These are phyloP conservation scores for Pollenia labialis DNA, from an alignment of 2,888 invertebrate species.

Conservation along the genomic window DNA sequence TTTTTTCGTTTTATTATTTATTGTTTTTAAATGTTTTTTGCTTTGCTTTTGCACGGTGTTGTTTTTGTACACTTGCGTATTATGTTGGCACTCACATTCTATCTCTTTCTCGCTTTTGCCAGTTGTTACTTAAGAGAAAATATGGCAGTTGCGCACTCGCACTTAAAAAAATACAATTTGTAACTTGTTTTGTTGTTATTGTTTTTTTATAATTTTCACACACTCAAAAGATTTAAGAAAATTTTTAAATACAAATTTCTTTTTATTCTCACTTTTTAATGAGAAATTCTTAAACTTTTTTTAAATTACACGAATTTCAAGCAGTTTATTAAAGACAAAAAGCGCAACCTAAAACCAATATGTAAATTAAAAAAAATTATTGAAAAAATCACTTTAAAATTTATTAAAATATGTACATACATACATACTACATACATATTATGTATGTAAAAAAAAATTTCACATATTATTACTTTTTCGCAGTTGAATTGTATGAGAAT, in stretches of 20 bases:
- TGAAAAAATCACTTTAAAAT: conserved; percentile 17
- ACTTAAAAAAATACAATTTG: conserved; percentile 56
- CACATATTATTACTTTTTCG: conserved; percentile 3
- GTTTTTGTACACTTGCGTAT: conserved; percentile 47
- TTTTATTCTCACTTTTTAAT: conserved; percentile 55
- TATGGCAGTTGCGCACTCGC: conserved; percentile 73
- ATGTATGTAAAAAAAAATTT: neutral
- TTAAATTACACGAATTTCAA: neutral
- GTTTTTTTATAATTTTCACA: conserved; percentile 49
- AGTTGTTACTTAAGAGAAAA: conserved; percentile 30
- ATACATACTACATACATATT: too few relatives aligned
- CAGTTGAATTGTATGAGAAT: conserved; percentile 19
- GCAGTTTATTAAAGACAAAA: neutral
- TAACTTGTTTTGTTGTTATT: conserved; percentile 63
- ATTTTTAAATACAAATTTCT: conserved; percentile 43
- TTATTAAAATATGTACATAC: neutral
- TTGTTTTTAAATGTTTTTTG: conserved; percentile 21
- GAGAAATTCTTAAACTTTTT: conserved; percentile 38
- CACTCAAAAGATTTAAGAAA: conserved; percentile 46
- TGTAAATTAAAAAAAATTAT: neutral
- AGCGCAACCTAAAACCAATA: conserved; percentile 37
- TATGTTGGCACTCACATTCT: conserved; percentile 58
- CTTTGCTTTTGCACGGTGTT: conserved; percentile 3
- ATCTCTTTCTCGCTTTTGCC: conserved; percentile 68
- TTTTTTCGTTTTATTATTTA: conserved; percentile 19